Evolutionary conservation across 2,888 invertebrate genomes (phyloP).

Genomic region (Pollenia labialis): DNA sequence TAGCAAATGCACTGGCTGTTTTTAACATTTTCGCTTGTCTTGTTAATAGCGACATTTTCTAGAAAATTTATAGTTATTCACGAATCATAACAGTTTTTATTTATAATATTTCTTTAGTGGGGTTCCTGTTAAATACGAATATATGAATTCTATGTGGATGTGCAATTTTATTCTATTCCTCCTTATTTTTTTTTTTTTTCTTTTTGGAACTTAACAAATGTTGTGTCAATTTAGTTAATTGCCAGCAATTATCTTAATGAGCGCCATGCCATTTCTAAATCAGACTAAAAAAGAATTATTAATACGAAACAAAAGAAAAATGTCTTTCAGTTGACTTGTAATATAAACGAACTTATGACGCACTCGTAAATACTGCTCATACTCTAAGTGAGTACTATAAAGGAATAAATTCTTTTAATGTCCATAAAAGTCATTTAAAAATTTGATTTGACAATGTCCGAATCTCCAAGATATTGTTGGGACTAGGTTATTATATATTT

Average conservation of each 20-base stretch:
- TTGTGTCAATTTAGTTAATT: constrained; percentile 83
- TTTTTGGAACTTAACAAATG: constrained; percentile 78
- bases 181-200: background rate
- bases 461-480: too few relatives aligned
- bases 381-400: background rate
- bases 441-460: too few relatives aligned
- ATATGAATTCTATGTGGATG: background rate
- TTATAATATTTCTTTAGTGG: background rate
- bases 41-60: constrained; percentile 44
- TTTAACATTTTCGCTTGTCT: constrained; percentile 26
- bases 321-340: constrained; percentile 76
- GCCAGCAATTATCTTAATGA: constrained; percentile 83
- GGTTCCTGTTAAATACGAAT: background rate
- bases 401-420: constrained; percentile 16
- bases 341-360: constrained; percentile 81
- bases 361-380: constrained; percentile 63
- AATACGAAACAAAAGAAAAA: constrained; percentile 68
- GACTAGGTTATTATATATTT: too few relatives aligned
- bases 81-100: constrained; percentile 40
- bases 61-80: constrained; percentile 52
- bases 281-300: constrained; percentile 58
- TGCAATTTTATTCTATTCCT: constrained; percentile 21
- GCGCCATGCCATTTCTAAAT: constrained; percentile 75
- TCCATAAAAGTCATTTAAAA: background rate
- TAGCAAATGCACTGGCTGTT: constrained; percentile 29